Percentiles rank a stretch among this genome's conserved stretches.
These are phyloP conservation scores for Exephanes ischioxanthus DNA, from an alignment of 2,888 invertebrate genomes.

Conservation along the genomic window DNA sequence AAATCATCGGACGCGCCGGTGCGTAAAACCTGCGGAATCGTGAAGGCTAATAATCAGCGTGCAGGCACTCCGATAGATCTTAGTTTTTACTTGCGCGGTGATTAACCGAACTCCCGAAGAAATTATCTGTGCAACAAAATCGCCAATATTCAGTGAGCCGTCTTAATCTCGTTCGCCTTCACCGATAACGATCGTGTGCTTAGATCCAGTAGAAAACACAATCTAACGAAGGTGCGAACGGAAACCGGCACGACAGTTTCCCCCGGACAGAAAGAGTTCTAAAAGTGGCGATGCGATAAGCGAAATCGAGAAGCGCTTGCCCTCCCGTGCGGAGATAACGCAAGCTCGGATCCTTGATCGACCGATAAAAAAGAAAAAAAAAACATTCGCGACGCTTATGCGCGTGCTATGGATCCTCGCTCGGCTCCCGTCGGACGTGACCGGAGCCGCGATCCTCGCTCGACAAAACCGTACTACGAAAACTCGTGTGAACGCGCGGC, in stretches of 20 bases:
- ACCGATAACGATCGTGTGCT: constrained; percentile 25
- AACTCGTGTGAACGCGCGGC: constrained; percentile 42
- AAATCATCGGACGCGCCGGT: neutral
- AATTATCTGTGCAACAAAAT: neutral
- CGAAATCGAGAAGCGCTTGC: constrained; percentile 12
- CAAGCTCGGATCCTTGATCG: constrained; percentile 54
- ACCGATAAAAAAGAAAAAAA: neutral
- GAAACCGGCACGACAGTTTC: neutral
- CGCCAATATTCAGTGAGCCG: constrained; percentile 15
- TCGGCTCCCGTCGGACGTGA: constrained; percentile 65
- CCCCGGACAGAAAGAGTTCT: no score
- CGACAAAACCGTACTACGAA: constrained; percentile 33
- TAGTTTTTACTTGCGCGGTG: neutral
- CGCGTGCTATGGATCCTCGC: constrained; percentile 43
- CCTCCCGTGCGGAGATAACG: neutral
- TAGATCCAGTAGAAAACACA: constrained; percentile 1
- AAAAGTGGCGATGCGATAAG: no score
- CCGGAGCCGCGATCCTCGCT: constrained; percentile 64
- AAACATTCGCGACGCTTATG: neutral
- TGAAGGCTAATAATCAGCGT: constrained; percentile 23
- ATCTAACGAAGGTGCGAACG: neutral
- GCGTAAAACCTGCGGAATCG: constrained; percentile 18
- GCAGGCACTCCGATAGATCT: neutral
- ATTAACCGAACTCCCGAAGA: neutral
- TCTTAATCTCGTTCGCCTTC: neutral